Base-by-base conservation (phyloP, 2,797 vertebrate genomes). In the Philypnodon macrostomus region DNA sequence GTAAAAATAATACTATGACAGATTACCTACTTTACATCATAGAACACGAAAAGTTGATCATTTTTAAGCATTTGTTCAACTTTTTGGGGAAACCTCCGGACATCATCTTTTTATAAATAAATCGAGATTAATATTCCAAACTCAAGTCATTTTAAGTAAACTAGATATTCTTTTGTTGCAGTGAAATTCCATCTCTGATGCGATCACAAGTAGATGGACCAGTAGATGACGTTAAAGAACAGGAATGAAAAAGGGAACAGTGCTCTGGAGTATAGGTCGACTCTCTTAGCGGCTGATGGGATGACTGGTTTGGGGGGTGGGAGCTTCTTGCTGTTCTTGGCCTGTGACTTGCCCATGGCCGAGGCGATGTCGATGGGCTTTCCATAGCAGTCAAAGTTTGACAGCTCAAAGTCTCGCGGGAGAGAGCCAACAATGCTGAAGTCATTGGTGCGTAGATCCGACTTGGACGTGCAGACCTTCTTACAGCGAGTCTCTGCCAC, bases 371-470 rank as follows among this genome's bases (percentile, higher is more conserved):
- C 88, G 52, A 99, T 96, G 54, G 96, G 90, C 76, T 99, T 98
- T 51, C 97, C 96, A 9, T 98, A 99, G 90, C 96, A 99, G 90
- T 99, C 95, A 85, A 97, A 98, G 87, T 98, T 99, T 7, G 96
- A 98, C 75, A 99, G 86, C 76, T 98, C 95, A 85, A 99, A 98
- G 92, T 99, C 97, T 75, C 95, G 92, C 1, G 96, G 97, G 79
- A 99, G 92, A 7, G 96, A 98, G 56, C 96, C 97, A 67, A 99
- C 96, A 1, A 99, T 98, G 90, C 96, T 99, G 89, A 99, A 98
- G 84, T 99, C 97, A 36, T 95, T 97, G 73, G 95, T 94, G 77
- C 96, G 90, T 82, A 99, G 88, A 82, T 99, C 97, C 4, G 96
- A 99, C 83, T 98, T 98, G 1, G 97, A 99, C 13, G 95, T 98